Evolutionary conservation across 2,797 vertebrate genomes (phyloP).

Genomic region (Tadarida brasiliensis): DNA sequence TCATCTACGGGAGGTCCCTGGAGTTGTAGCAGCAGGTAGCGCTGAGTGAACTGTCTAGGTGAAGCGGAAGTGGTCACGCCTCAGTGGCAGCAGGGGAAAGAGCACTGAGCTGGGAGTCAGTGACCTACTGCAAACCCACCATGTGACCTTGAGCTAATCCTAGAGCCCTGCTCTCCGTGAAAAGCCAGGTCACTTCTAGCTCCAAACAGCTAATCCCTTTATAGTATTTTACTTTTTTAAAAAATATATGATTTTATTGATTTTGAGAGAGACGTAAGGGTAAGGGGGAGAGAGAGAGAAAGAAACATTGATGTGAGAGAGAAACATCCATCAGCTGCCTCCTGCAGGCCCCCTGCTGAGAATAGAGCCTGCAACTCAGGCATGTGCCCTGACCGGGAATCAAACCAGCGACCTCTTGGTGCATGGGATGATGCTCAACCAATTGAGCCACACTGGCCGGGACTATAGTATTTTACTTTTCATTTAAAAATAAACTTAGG

Average conservation of each 20-base stretch:
- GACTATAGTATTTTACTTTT: background rate
- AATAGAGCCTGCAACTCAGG: background rate
- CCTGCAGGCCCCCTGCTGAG: background rate
- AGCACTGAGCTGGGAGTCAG: background rate
- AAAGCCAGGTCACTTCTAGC: background rate
- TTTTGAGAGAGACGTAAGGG: no score
- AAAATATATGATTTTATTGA: background rate
- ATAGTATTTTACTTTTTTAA: background rate
- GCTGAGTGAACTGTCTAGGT: background rate
- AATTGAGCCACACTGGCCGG: background rate
- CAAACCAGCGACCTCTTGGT: background rate
- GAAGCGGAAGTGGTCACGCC: background rate
- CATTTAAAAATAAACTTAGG: constrained; percentile 50
- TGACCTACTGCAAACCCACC: background rate
- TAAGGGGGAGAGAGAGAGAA: no score
- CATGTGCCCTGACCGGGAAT: background rate
- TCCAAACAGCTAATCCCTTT: background rate
- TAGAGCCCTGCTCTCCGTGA: background rate
- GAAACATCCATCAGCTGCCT: background rate
- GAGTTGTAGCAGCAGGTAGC: background rate
- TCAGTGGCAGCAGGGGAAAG: no score
- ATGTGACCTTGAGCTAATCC: background rate
- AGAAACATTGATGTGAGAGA: no score
- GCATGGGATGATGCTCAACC: background rate
- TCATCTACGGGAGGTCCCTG: background rate